phyloP scores from a whole-genome alignment of 2,888 invertebrate genomes.

The Papilio protenor region DNA sequence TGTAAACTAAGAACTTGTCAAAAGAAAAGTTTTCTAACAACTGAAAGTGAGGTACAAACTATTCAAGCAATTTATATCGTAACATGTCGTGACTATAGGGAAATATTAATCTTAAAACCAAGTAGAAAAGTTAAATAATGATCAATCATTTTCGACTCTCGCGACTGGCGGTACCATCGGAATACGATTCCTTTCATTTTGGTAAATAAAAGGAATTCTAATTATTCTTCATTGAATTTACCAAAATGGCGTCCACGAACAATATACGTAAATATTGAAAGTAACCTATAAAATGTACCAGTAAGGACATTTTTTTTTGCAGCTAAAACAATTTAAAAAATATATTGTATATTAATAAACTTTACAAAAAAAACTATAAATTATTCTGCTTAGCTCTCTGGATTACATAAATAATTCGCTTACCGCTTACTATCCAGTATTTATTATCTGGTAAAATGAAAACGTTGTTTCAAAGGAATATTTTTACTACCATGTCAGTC shows the following conservation, averaged over 20 bases:
- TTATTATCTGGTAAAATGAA: background rate
- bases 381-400: background rate
- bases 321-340: background rate
- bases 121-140: conserved; percentile 19
- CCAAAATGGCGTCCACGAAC: background rate
- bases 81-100: background rate
- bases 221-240: background rate
- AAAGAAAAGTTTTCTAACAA: background rate
- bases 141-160: conserved; percentile 12
- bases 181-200: conserved; percentile 21
- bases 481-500: conserved; percentile 4
- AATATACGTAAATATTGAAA: background rate
- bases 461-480: background rate
- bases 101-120: conserved; percentile 16
- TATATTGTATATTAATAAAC: background rate
- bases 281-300: background rate
- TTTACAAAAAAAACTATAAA: background rate
- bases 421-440: background rate
- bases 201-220: conserved; percentile 18
- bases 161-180: conserved; percentile 34
- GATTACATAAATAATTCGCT: background rate
- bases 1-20: background rate
- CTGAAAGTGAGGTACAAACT: background rate
- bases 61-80: background rate
- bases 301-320: background rate